Evolutionary conservation across 1,140 invertebrate genomes (phyloP), one percentile per base, ranked within the genome.

Genomic region (Nylanderia fulva): DNA sequence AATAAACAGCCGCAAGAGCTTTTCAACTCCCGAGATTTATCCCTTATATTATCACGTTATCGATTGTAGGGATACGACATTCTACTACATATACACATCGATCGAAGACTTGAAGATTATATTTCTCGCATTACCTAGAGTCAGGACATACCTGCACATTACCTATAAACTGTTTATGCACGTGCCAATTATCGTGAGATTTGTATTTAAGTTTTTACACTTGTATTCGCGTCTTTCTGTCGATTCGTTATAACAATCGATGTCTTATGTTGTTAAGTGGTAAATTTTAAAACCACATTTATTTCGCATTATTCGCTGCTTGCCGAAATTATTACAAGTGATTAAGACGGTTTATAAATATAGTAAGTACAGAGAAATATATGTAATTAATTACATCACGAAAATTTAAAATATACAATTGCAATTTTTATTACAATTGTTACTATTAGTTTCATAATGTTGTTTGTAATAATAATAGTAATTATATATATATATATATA

Each of bases 31-130:
- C 75, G 72, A 84, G 11, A 54, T 90, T 91, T 90, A 90, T 89
- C 87, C 86, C 84, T 87, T 88, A 64, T 90, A 88, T 86, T 87
- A 90, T 90, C 87, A 76, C 77, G 58, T 90, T 90, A 89, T 85
- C 75, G 68, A 64, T 0, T 24, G 2, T n/a, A 27, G 7, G 4
- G 13, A 24, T 6, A 15, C 8, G 15, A 63, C n/a, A n/a, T 21
- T 18, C 27, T 18, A 24, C 29, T 3, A 33, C 3, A 33, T 8
- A 7, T 7, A 7, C 36, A 39, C 8, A 39, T 60, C 8, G 2
- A 5, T 39, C 60, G 39, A 21, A 18, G 13, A n/a, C 9, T 54
- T 66, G 24, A 24, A 45, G 27, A 68, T 69, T 42, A 24, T 27
- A 61, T 29, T 18, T 27, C 77, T 60, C 48, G 9, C 61, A 7